phyloP scores from a whole-genome alignment of 2,888 invertebrate genomes.

The Pachliopta kotzebuea region DNA sequence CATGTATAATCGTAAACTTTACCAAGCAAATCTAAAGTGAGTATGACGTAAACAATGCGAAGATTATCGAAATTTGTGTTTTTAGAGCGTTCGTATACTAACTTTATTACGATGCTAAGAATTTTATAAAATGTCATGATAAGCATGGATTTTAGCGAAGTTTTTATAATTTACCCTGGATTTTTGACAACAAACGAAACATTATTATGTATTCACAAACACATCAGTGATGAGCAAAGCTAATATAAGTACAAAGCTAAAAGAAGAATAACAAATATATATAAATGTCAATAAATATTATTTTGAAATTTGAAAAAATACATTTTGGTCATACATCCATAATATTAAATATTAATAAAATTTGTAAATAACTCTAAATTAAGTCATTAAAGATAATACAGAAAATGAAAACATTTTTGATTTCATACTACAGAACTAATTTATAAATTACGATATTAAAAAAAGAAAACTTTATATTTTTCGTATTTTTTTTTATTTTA shows the following conservation, averaged over 20 bases:
- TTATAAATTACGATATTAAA: background rate
- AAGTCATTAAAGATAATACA: background rate
- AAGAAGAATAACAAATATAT: background rate
- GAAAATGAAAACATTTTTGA: background rate
- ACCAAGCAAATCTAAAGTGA: too few relatives aligned
- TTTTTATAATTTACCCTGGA: too few relatives aligned
- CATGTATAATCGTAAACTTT: too few relatives aligned
- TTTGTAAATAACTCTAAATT: conserved; percentile 1
- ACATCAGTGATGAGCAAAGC: background rate
- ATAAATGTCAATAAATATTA: background rate
- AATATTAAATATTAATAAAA: background rate
- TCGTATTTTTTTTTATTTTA: conserved; percentile 1
- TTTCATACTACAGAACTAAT: background rate
- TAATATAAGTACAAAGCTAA: background rate
- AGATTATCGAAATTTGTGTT: too few relatives aligned
- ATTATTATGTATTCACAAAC: background rate
- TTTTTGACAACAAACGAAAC: background rate
- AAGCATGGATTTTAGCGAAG: too few relatives aligned
- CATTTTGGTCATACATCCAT: background rate
- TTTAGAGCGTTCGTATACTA: too few relatives aligned
- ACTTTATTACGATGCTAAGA: too few relatives aligned
- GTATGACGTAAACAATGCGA: too few relatives aligned
- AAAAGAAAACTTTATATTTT: conserved; percentile 1
- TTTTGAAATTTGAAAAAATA: background rate
- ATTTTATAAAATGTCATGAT: too few relatives aligned